phyloP scores from a whole-genome alignment of 2,888 invertebrate species.

The Hypomecis atomaria region DNA sequence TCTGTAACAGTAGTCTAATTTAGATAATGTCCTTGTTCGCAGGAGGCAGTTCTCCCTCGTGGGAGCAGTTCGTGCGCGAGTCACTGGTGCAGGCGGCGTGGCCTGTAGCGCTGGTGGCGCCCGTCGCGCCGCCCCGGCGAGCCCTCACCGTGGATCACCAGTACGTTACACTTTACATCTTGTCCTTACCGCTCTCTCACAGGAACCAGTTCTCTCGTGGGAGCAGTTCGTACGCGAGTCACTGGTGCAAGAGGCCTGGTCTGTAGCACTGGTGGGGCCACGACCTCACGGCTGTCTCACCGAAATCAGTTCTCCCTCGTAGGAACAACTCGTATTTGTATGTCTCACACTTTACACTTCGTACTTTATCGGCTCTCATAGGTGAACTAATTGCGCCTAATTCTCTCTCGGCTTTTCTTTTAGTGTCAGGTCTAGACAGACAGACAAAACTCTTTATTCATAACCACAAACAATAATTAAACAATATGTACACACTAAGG shows the following conservation, averaged over 20 bases:
- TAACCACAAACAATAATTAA: too few relatives aligned
- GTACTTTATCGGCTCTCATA: too few relatives aligned
- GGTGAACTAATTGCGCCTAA: too few relatives aligned
- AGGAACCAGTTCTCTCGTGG: slow-evolving; percentile 82
- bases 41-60: slow-evolving; percentile 79
- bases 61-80: slow-evolving; percentile 85
- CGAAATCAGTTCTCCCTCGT: slow-evolving; percentile 79
- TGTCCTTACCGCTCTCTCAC: background rate
- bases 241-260: slow-evolving; percentile 86
- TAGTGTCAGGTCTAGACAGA: too few relatives aligned
- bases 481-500: too few relatives aligned
- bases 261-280: slow-evolving; percentile 81
- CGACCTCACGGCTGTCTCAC: background rate
- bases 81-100: slow-evolving; percentile 86
- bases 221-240: slow-evolving; percentile 85
- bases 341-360: too few relatives aligned
- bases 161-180: slow-evolving; percentile 58
- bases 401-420: too few relatives aligned
- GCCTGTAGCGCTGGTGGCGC: slow-evolving; percentile 85
- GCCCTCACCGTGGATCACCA: slow-evolving; percentile 79
- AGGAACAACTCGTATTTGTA: slow-evolving; percentile 84
- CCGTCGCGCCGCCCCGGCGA: slow-evolving; percentile 75
- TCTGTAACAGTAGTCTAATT: background rate
- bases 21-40: slow-evolving; percentile 1
- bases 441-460: too few relatives aligned